A percentile compares a stretch with the other conserved stretches of the same genome.
phyloP scores from a whole-genome alignment of 35 echinoderm and acorn worm genomes.

The Anneissia japonica region DNA sequence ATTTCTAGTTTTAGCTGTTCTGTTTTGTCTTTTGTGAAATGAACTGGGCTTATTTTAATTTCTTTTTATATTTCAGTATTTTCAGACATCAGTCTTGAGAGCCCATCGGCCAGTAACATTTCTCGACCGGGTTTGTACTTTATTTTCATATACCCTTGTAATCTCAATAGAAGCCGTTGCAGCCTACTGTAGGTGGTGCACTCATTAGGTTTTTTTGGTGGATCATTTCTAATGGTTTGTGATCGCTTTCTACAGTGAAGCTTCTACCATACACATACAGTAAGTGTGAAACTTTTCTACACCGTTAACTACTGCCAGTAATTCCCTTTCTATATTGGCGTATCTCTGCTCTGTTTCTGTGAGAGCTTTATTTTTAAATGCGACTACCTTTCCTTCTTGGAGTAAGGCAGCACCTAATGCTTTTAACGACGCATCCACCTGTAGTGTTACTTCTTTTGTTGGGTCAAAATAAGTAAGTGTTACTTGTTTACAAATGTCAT shows the following conservation, averaged over 20 bases:
- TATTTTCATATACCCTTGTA: conserved; percentile 29
- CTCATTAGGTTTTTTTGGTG: too few relatives aligned
- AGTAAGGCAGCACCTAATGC: conserved; percentile 29
- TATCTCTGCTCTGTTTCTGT: conserved; percentile 30
- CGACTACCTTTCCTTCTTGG: conserved; percentile 20
- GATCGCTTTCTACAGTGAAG: neutral
- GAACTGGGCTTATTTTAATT: conserved; percentile 6
- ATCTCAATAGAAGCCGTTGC: conserved; percentile 13
- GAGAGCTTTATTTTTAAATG: conserved; percentile 28
- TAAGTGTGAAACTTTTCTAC: too few relatives aligned
- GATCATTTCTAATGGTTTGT: too few relatives aligned
- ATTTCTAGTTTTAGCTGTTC: too few relatives aligned
- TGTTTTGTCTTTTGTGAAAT: conserved; percentile 3
- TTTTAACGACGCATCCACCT: conserved; percentile 36
- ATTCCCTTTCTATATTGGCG: neutral
- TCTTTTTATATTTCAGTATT: neutral
- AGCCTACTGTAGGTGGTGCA: too few relatives aligned
- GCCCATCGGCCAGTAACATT: conserved; percentile 15
- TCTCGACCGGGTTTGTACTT: conserved; percentile 40
- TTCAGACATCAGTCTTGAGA: conserved; percentile 19
- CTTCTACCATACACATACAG: neutral
- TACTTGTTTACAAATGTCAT: conserved; percentile 23
- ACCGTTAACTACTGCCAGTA: neutral
- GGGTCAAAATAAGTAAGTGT: conserved; percentile 49
- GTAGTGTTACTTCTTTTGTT: conserved; percentile 18